These are phyloP conservation scores for Drosophila repletoides DNA, from an alignment of 1,140 invertebrate genomes.

Conservation along the genomic window DNA sequence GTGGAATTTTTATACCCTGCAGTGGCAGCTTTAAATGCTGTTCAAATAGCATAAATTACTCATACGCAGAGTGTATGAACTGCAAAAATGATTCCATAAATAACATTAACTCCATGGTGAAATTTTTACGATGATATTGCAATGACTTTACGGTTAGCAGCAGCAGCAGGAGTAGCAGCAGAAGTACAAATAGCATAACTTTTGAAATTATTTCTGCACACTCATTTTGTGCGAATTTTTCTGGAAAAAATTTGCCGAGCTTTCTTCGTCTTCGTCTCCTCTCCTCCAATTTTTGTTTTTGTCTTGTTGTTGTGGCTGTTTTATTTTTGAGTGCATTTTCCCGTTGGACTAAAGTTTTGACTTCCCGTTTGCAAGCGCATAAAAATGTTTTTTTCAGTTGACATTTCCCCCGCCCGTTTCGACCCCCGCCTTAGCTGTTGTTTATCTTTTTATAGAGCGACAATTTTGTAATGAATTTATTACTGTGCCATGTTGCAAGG, in stretches of 20 bases:
- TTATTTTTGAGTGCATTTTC: constrained; percentile 65
- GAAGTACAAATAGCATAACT: constrained; percentile 64
- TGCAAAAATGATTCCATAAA: constrained; percentile 59
- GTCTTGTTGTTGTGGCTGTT: constrained; percentile 32
- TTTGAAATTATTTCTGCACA: constrained; percentile 73
- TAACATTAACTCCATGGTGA: constrained; percentile 61
- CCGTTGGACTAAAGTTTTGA: constrained; percentile 69
- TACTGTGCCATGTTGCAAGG: constrained; percentile 54
- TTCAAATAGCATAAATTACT: constrained; percentile 40
- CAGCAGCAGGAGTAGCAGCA: no score
- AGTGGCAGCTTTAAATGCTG: constrained; percentile 4
- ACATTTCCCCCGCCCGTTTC: constrained; percentile 19
- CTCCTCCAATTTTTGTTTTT: constrained; percentile 16
- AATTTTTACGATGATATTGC: constrained; percentile 39
- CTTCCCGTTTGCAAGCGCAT: constrained; percentile 72
- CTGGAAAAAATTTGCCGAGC: constrained; percentile 48
- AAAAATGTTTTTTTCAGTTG: constrained; percentile 63
- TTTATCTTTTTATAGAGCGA: constrained; percentile 76
- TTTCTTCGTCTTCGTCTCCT: constrained; percentile 35
- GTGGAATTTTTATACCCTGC: not conserved
- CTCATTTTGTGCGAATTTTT: constrained; percentile 68
- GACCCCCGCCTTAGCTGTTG: constrained; percentile 50
- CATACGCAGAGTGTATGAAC: constrained; percentile 31
- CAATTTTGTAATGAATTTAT: constrained; percentile 79
- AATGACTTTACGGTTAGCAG: constrained; percentile 37